These are phyloP conservation scores for Drosophila heteroneura DNA, from an alignment of 2,888 invertebrate genomes.

Conservation along the genomic window DNA sequence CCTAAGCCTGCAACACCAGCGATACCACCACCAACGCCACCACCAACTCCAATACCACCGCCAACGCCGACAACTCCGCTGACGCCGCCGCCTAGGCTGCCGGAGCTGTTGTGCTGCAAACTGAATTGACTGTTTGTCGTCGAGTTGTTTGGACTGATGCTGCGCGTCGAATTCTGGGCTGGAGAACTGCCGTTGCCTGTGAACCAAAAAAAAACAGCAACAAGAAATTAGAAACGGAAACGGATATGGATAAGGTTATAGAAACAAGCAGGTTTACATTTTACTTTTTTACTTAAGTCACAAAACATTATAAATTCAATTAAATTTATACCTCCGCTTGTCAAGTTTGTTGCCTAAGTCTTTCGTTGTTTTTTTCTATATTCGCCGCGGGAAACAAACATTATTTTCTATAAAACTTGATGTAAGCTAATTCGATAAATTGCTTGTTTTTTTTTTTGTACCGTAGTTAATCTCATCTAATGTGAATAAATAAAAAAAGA, in stretches of 20 bases:
- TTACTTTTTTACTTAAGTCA: not conserved
- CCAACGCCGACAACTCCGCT: conserved; percentile 31
- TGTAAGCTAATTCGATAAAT: not conserved
- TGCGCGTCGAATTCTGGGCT: conserved; percentile 86
- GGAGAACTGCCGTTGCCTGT: conserved; percentile 86
- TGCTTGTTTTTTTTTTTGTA: not conserved
- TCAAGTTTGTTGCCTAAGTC: conserved; percentile 1
- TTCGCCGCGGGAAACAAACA: not conserved
- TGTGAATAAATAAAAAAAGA: not conserved
- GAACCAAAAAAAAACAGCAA: conserved; percentile 31
- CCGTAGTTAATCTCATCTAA: not conserved
- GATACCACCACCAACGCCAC: conserved; percentile 34
- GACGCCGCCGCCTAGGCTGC: conserved; percentile 82
- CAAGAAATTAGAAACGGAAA: conserved; percentile 25
- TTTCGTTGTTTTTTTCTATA: not conserved
- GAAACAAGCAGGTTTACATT: not conserved
- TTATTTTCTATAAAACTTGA: not conserved
- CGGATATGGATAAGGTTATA: not conserved
- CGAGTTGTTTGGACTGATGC: conserved; percentile 85
- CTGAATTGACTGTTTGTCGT: conserved; percentile 86
- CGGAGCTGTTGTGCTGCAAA: conserved; percentile 85
- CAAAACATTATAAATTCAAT: not conserved
- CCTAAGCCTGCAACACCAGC: conserved; percentile 51
- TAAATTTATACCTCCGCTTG: not conserved
- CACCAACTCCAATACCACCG: conserved; percentile 38